These are phyloP conservation scores for Leptopilina drosophilae DNA, from an alignment of 2,888 invertebrate species.

Conservation along the genomic window DNA sequence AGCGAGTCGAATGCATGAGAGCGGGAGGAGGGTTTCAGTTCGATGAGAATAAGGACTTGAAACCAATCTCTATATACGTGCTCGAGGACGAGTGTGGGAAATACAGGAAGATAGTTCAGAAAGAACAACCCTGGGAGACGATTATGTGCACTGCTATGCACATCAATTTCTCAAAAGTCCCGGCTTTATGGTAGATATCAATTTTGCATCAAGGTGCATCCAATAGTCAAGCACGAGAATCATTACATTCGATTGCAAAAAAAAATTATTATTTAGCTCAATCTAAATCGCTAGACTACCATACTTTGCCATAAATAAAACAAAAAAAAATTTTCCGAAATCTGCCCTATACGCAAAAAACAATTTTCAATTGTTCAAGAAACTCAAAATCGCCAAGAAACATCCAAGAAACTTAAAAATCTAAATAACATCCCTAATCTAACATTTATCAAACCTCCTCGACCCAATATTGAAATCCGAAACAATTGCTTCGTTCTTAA, in stretches of 20 bases:
- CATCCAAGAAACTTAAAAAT: too few relatives aligned
- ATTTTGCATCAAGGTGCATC: neutral
- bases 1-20: slow-evolving; percentile 24
- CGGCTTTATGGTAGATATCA: neutral
- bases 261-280: neutral
- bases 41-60: slow-evolving; percentile 35
- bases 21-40: neutral
- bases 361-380: too few relatives aligned
- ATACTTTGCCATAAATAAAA: too few relatives aligned
- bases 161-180: neutral
- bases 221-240: neutral
- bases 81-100: slow-evolving; percentile 32
- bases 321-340: too few relatives aligned
- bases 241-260: neutral
- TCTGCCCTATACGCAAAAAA: too few relatives aligned
- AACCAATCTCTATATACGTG: slow-evolving; percentile 36
- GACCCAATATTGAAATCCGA: too few relatives aligned
- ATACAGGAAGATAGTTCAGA: slow-evolving; percentile 26
- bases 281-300: too few relatives aligned
- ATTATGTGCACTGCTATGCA: neutral
- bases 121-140: slow-evolving; percentile 16
- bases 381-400: too few relatives aligned
- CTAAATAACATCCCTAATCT: too few relatives aligned
- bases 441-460: too few relatives aligned
- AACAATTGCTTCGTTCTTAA: neutral